Evolutionary conservation across 2,797 vertebrate species (phyloP).

Genomic region (Onychomys torridus): DNA sequence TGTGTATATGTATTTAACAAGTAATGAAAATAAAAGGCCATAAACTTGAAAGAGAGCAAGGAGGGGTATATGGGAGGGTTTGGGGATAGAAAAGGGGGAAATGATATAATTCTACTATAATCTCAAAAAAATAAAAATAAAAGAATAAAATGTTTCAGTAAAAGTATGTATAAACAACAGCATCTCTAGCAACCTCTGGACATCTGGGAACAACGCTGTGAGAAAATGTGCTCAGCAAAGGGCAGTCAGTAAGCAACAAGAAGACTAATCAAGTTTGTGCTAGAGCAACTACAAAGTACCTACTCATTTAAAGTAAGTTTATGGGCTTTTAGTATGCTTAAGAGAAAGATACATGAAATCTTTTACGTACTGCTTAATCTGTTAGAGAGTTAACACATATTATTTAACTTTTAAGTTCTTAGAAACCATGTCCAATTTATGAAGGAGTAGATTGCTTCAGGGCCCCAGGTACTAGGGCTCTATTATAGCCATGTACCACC

Average conservation of each 20-base stretch:
- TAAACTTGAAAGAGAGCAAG: background rate
- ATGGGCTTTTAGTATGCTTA: background rate
- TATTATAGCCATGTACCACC: background rate
- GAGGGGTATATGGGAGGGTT: too few relatives aligned
- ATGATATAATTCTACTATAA: background rate
- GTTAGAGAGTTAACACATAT: slow-evolving; percentile 6
- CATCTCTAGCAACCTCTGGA: background rate
- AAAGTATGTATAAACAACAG: background rate
- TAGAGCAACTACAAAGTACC: background rate
- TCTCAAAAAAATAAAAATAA: background rate
- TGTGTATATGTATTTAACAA: background rate
- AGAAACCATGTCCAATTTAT: slow-evolving; percentile 37
- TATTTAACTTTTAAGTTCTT: slow-evolving; percentile 43
- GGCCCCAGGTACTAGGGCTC: too few relatives aligned
- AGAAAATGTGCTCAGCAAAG: background rate
- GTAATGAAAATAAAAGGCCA: background rate
- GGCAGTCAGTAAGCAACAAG: background rate
- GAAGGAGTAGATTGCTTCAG: background rate
- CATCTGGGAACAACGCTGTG: background rate
- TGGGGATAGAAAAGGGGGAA: background rate
- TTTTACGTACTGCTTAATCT: background rate
- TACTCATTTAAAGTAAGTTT: slow-evolving; percentile 7
- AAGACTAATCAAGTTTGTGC: background rate
- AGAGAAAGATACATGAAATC: slow-evolving; percentile 17
- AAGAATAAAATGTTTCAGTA: background rate